Base-by-base conservation (phyloP, 2,888 invertebrate genomes). In the Hermodice carunculata region DNA sequence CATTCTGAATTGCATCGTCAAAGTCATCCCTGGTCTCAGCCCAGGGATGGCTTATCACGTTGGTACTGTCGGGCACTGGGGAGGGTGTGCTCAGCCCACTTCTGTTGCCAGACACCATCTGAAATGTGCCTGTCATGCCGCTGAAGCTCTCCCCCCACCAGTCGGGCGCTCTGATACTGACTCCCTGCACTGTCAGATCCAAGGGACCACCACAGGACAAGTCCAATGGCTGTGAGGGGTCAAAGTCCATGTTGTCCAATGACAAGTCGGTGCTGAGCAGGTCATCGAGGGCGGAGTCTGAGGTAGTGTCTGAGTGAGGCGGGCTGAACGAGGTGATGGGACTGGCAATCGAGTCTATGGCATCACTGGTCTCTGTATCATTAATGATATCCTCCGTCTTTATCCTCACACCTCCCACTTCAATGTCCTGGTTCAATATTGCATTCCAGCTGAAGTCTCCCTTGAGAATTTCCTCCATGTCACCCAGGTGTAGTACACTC, bases 111-210 rank as follows among this genome's bases (percentile, higher is more conserved):
- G 37, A 6, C 31, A 32, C 46, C n/a, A 43, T 28, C 17, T 40
- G 32, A 28, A 54, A 28, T 17, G 34, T 60, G 40, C 34, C 53
- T n/a, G 24, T 40, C 32, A 26, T 48, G 37, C 61, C 42, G 52
- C 48, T 77, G 26, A 71, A 61, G 42, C 67, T 70, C 42, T 81
- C 81, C 24, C 67, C 69, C 86, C 86, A 86, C 84, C 85, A 85
- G n/a, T 79, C 79, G 0, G 85, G 85, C 1, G 83, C 78, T 59
- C 75, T 75, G 37, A 86, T 84, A n/a, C 80, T 76, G 5, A 76
- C 74, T n/a, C 86, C 86, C 8, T 78, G 77, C 31, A 85, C 78
- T 14, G 82, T 82, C 54, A 85, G 73, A 71, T 85, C 83, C 43
- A 83, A 66, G 19, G 83, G 78, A 59, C 76, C 75, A 51, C 79